Evolutionary conservation across 2,888 invertebrate species (phyloP), one percentile per base, ranked within the genome.

Genomic region (Leptinotarsa tumamoca): DNA sequence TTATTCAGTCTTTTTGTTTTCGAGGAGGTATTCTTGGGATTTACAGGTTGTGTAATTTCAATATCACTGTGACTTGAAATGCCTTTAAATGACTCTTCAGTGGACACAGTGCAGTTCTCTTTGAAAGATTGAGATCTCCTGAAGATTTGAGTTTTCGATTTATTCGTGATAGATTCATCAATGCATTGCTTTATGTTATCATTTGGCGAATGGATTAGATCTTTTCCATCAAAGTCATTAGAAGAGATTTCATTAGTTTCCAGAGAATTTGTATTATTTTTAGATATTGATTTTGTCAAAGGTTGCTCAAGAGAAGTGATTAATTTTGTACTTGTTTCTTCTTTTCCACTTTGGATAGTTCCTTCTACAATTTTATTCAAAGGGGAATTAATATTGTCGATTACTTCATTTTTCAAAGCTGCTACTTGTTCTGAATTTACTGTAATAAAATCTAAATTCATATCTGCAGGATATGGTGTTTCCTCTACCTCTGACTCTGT

Each of bases 1-100:
- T n/a, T 63, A 43, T 33, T 63, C 43, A 43, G 63, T 43, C 63
- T 33, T 63, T 43, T 63, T 33, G 17, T 33, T 43, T 63, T 58
- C 27, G 21, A 58, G 23, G 15, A 33, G n/a, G 27, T 33, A n/a
- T n/a, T 33, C 33, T 27, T 33, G 33, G 43, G 13, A 63, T 33
- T 33, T n/a, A n/a, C 17, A 43, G 33, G 13, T 58, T 58, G 4
- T 14, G 15, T 18, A 14, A 18, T 58, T 58, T 58, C 14, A 13
- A 23, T 58, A 15, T 14, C 23, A 23, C 27, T 58, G n/a, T n/a
- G 17, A 17, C 17, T 63, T 63, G n/a, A 63, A 33, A 17, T 33
- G 14, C 4, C 43, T 43, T 43, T 33, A 43, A 43, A 43, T 43
- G 43, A 43, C 43, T 43, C 33, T 33, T 33, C 43, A 33, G 17